Evolutionary conservation across 2,888 invertebrate genomes (phyloP).

Genomic region (Conchocele bisecta): DNA sequence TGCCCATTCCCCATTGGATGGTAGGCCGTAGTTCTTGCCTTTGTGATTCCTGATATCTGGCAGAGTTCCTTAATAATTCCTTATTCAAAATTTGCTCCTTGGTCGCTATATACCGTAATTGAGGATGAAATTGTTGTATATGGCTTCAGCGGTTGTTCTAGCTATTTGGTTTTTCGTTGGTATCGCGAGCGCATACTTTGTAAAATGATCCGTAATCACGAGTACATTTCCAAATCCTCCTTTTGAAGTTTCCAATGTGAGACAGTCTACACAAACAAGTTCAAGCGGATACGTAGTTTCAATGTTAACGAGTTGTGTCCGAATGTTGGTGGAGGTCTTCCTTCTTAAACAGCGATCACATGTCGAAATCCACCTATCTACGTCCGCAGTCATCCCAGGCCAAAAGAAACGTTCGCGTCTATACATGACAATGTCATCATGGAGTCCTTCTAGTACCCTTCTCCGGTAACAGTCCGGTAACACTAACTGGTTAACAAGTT

Average conservation of each 20-base stretch:
- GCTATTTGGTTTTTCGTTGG: slow-evolving; percentile 23
- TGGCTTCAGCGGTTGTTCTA: slow-evolving; percentile 5
- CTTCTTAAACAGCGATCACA: slow-evolving; percentile 19
- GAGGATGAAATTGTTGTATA: slow-evolving; percentile 23
- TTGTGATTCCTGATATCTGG: slow-evolving; percentile 10
- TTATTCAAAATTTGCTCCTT: slow-evolving; percentile 42
- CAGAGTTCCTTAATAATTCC: slow-evolving; percentile 37
- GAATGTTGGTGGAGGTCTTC: slow-evolving; percentile 3
- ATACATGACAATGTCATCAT: no score
- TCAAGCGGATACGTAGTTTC: slow-evolving; percentile 15
- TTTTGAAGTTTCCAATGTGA: slow-evolving; percentile 13
- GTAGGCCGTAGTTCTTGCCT: slow-evolving; percentile 38
- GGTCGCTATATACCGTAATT: slow-evolving; percentile 38
- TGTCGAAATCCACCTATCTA: slow-evolving; percentile 2
- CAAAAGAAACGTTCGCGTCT: slow-evolving; percentile 32
- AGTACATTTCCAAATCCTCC: slow-evolving; percentile 20
- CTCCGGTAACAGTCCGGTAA: background rate
- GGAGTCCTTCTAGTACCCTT: slow-evolving; percentile 1
- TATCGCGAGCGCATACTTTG: slow-evolving; percentile 15
- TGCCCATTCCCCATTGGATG: slow-evolving; percentile 42
- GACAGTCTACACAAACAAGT: slow-evolving; percentile 27
- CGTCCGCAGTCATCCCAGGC: slow-evolving; percentile 16
- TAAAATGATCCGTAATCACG: slow-evolving; percentile 14
- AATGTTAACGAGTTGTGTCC: slow-evolving; percentile 4
- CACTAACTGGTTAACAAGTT: slow-evolving; percentile 2